Evolutionary conservation across 1,140 invertebrate species (phyloP).

Genomic region (Pachyrhynchus sulphureomaculatus): DNA sequence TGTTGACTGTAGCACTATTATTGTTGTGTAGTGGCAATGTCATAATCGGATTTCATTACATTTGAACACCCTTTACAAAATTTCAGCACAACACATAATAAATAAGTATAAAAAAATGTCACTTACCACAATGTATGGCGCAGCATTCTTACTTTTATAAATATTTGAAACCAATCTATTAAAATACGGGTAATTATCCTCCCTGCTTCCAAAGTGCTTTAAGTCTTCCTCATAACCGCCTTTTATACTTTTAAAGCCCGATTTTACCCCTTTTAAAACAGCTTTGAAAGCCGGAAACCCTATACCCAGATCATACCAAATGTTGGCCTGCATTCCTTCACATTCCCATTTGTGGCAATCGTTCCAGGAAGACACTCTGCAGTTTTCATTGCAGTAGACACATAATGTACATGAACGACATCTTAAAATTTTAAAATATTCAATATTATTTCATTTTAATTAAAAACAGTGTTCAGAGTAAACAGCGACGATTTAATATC

Average conservation of each 20-base stretch:
- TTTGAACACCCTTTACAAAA: too few species aligned
- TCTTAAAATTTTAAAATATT: conserved; percentile 49
- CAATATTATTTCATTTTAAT: background rate
- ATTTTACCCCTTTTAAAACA: conserved; percentile 55
- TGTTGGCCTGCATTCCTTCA: conserved; percentile 58
- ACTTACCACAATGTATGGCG: conserved; percentile 40
- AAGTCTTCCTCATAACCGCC: conserved; percentile 51
- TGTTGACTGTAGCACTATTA: too few species aligned
- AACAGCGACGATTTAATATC: too few species aligned
- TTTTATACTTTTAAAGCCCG: conserved; percentile 46
- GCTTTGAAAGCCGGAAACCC: conserved; percentile 73
- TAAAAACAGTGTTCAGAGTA: background rate
- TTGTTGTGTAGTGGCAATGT: too few species aligned
- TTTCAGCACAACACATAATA: too few species aligned
- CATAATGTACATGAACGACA: conserved; percentile 65
- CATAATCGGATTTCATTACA: too few species aligned
- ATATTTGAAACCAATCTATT: conserved; percentile 52
- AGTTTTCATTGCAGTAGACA: conserved; percentile 67
- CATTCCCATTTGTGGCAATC: conserved; percentile 77
- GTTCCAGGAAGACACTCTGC: conserved; percentile 60
- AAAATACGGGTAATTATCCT: conserved; percentile 51
- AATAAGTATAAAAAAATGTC: too few species aligned
- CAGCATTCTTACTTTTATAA: conserved; percentile 39
- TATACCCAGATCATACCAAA: conserved; percentile 71
- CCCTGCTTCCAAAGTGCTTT: conserved; percentile 53